Conservation (phyloP, 2,797 vertebrate genomes). For the Manis crassicaudata region DNA sequence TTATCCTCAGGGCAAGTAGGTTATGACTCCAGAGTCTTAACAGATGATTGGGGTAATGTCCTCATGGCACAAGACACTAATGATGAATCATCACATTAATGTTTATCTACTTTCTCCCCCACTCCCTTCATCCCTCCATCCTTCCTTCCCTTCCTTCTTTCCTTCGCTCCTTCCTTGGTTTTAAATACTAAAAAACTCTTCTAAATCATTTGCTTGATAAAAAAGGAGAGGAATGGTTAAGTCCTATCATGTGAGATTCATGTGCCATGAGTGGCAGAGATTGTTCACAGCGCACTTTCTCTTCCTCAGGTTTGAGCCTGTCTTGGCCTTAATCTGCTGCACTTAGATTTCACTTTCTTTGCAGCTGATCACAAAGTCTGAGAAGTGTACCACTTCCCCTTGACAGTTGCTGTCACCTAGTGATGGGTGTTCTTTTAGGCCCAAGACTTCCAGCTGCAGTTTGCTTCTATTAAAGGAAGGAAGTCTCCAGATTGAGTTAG, state of each 20-base stretch:
- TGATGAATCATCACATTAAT: background rate
- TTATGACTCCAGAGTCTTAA: background rate
- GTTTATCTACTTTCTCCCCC: too few relatives aligned
- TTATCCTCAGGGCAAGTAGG: background rate
- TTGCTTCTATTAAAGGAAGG: background rate
- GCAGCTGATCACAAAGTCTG: background rate
- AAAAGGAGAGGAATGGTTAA: background rate
- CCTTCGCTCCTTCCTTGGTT: background rate
- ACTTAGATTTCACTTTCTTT: background rate
- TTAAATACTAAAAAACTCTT: background rate
- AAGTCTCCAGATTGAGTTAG: background rate
- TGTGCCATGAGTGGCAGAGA: background rate
- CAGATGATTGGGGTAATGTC: too few relatives aligned
- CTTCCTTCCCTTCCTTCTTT: fast-evolving
- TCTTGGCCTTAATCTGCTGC: background rate
- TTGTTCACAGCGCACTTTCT: background rate
- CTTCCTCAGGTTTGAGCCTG: background rate
- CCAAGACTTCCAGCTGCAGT: background rate
- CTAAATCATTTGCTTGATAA: background rate
- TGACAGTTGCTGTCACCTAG: background rate
- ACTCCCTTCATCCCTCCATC: background rate
- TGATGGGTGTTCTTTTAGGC: background rate
- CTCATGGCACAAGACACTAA: background rate
- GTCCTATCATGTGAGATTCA: background rate
- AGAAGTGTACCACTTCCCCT: background rate